A percentile compares a stretch with the other conserved stretches of the same genome.
Evolutionary conservation across 2,113 vertebrate species (phyloP).

Genomic region (Anas platyrhynchos): DNA sequence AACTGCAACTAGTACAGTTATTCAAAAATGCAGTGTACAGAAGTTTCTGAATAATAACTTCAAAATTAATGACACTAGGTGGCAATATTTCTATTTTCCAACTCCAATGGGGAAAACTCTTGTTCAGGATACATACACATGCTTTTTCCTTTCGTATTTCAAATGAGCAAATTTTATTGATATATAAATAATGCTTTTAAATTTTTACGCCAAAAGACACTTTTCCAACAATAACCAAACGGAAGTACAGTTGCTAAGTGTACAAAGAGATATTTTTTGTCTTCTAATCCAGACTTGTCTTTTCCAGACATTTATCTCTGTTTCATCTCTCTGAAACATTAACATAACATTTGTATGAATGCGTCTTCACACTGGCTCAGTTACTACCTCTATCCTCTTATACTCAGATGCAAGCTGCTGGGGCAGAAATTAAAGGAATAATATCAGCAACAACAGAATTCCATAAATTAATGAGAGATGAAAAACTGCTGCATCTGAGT

Average conservation of each 20-base stretch:
- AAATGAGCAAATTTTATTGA: background rate
- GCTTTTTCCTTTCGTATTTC: background rate
- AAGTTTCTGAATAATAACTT: background rate
- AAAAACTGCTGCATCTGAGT: background rate
- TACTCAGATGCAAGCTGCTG: background rate
- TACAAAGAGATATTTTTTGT: background rate
- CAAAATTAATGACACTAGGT: conserved; percentile 63
- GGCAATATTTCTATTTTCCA: conserved; percentile 68
- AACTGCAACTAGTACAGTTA: background rate
- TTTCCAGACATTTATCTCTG: background rate
- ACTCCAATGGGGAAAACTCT: background rate
- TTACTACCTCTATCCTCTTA: background rate
- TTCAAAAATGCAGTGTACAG: background rate
- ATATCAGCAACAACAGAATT: background rate
- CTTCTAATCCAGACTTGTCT: background rate
- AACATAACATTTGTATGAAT: background rate
- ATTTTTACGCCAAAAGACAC: background rate
- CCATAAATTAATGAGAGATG: background rate
- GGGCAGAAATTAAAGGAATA: background rate
- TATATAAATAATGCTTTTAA: accelerated
- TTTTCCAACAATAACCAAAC: background rate
- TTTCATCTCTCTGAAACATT: background rate
- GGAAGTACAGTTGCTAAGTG: background rate
- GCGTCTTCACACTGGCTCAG: background rate
- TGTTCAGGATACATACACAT: background rate